These are phyloP conservation scores for Carlito syrichta DNA, from an alignment of 2,113 vertebrate genomes.

Conservation along the genomic window DNA sequence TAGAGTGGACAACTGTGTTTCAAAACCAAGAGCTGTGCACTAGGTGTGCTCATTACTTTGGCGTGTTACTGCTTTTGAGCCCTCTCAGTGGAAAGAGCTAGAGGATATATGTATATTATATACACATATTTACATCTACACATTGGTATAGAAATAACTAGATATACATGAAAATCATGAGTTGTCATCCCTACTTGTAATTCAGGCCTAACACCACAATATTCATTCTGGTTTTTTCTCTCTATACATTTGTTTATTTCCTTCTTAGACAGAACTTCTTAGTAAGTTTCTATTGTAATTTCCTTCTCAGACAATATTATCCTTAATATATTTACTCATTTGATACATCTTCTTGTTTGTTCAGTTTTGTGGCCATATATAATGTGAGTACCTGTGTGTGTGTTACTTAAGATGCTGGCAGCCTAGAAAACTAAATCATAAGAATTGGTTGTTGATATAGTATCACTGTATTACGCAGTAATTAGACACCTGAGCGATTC, in stretches of 20 bases:
- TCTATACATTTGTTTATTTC: background rate
- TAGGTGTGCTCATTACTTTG: background rate
- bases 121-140: background rate
- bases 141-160: too few relatives aligned
- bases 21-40: background rate
- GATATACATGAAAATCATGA: background rate
- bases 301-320: background rate
- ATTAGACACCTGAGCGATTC: background rate
- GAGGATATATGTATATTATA: background rate
- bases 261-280: too few relatives aligned
- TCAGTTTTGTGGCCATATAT: background rate
- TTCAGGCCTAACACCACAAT: background rate
- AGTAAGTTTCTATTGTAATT: too few relatives aligned
- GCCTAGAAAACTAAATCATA: background rate
- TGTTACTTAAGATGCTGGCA: background rate
- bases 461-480: background rate
- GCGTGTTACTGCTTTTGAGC: background rate
- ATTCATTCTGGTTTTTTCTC: background rate
- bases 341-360: background rate
- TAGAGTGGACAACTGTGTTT: background rate
- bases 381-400: background rate
- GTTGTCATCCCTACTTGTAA: background rate
- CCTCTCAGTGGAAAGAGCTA: background rate
- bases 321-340: background rate
- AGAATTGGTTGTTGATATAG: background rate